Evolutionary conservation across 2,888 invertebrate species (phyloP), one percentile per base, ranked within the genome.

Genomic region (Eretmocerus hayati): DNA sequence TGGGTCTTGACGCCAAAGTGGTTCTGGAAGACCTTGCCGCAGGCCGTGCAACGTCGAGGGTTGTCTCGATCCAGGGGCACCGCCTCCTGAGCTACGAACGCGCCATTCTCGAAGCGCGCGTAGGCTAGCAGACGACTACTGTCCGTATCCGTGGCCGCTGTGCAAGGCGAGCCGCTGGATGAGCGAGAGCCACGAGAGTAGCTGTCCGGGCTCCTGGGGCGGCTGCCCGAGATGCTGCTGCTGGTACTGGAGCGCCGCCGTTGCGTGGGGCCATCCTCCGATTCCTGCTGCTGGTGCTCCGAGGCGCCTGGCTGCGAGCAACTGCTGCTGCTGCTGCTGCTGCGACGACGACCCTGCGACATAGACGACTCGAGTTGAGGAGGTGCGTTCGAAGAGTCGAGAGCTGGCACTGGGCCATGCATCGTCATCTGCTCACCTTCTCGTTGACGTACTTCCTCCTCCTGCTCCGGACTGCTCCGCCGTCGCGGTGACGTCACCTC

Each of bases 1-100:
- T 96, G 96, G 2, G 90, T 89, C 73, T 93, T 94, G 20, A 94
- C 84, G 42, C 90, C 87, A 67, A 92, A 93, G 62, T 90, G 87
- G 66, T 92, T 95, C 71, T 90, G 91, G 72, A 94, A 95, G 64
- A 88, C 80, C 73, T 93, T 92, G 6, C 90, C 90, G 70, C 96
- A 96, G 26, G 90, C 89, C 3, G 89, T 84, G 72, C 95, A 96
- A 60, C 87, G 83, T 31, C 89, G 77, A 0, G 94, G 93, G 71
- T 94, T 92, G 59, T 93, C 92, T 64, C 87, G 86, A 67, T 94
- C 92, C 49, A 92, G 81, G 30, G 94, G 93, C 47, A 93, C 87
- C 47, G 93, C 87, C 63, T 93, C 91, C 61, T 82, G 81, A 48
- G 82, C 81, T 49, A 85, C 79, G 63, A 86, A 84, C 49, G 83